These are phyloP conservation scores for Dryococelus australis DNA, from an alignment of 2,888 invertebrate genomes.

Conservation along the genomic window DNA sequence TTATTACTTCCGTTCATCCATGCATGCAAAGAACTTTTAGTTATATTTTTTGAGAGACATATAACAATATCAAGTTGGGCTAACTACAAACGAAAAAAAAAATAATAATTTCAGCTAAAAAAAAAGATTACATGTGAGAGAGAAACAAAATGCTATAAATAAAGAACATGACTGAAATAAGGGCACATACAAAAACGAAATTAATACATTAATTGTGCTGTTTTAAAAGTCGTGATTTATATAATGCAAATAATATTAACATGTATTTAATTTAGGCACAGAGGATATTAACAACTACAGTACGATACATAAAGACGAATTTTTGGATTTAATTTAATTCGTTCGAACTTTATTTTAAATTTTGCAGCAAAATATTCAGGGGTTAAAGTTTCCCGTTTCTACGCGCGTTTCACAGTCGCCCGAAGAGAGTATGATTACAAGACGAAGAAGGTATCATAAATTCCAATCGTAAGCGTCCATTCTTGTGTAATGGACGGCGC, in stretches of 20 bases:
- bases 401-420: neutral
- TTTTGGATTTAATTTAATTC: neutral
- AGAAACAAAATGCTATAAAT: neutral
- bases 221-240: neutral
- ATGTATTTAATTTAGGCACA: neutral
- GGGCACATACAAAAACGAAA: neutral
- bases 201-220: neutral
- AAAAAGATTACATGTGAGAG: neutral
- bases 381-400: too few relatives aligned
- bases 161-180: neutral
- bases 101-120: neutral
- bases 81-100: neutral
- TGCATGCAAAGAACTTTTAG: neutral
- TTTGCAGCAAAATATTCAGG: neutral
- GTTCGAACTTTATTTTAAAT: neutral
- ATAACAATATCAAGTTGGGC: constrained; percentile 16
- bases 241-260: neutral
- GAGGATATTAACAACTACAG: neutral
- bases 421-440: neutral
- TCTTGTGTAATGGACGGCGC: neutral
- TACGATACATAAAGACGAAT: neutral
- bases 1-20: neutral
- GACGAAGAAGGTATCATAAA: neutral
- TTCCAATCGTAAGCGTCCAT: neutral
- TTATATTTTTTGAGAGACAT: neutral